Percentiles rank a stretch among this genome's conserved stretches.
phyloP scores from a whole-genome alignment of 2,113 vertebrate species.

The Stomatorhinus ivindoensis region DNA sequence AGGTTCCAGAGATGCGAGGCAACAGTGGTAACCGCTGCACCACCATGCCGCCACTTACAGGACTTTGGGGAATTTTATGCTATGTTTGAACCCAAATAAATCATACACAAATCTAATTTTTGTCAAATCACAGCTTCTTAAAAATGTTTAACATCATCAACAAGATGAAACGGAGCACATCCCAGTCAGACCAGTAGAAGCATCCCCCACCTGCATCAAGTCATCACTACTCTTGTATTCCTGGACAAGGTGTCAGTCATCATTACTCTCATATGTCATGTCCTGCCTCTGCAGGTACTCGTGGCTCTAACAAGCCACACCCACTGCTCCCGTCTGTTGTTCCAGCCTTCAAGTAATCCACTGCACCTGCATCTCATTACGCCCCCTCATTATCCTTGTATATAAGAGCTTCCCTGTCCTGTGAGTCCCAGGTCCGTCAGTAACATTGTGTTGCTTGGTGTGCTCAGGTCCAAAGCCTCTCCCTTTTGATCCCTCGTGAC shows the following conservation, averaged over 20 bases:
- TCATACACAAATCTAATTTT: not conserved
- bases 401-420: no score
- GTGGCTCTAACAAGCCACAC: no score
- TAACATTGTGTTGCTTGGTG: no score
- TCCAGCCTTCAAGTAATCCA: no score
- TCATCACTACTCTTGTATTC: not conserved
- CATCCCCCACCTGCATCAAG: not conserved
- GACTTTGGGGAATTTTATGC: not conserved
- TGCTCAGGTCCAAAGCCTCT: no score
- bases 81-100: not conserved
- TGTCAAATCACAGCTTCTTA: not conserved
- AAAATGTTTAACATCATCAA: not conserved
- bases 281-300: not conserved
- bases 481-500: no score
- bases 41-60: not conserved
- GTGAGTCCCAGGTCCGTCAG: no score
- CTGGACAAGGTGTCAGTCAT: not conserved
- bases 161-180: not conserved
- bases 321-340: no score
- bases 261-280: not conserved
- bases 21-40: not conserved
- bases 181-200: not conserved
- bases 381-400: no score
- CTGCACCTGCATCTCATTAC: no score
- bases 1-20: not conserved